Conservation (phyloP, 2,888 invertebrate genomes). For the Tineola bisselliella region DNA sequence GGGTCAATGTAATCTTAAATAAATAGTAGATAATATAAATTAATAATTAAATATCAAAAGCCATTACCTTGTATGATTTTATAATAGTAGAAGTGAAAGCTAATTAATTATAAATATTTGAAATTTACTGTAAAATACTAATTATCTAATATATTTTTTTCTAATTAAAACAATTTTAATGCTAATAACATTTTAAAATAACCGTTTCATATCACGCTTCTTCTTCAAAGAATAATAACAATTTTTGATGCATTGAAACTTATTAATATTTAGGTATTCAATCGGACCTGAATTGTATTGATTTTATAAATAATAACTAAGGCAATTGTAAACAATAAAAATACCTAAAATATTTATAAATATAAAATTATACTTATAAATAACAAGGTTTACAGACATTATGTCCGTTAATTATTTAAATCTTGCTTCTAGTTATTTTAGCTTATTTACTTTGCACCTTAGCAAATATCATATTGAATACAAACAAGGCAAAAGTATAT, state of each 20-base stretch:
- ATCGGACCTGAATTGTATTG: no score
- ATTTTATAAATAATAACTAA: background rate
- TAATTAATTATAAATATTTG: background rate
- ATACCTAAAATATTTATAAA: no score
- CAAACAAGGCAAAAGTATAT: no score
- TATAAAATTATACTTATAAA: no score
- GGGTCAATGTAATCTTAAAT: slow-evolving; percentile 8
- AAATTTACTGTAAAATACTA: background rate
- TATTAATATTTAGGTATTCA: background rate
- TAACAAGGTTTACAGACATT: no score
- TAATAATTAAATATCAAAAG: no score
- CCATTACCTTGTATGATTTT: no score
- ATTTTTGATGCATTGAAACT: background rate
- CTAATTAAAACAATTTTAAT: background rate
- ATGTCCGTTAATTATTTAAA: no score
- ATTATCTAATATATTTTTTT: background rate
- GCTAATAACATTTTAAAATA: background rate
- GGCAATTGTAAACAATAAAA: background rate
- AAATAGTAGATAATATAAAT: background rate
- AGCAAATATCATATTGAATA: no score
- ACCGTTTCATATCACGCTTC: background rate
- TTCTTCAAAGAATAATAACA: background rate
- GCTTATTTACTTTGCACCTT: no score
- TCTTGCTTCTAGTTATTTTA: no score
- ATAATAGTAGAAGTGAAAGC: no score